Percentiles rank a stretch among this genome's conserved stretches.
These are phyloP conservation scores for Microcebus tavaratra DNA, from an alignment of 2,113 vertebrate genomes.

Conservation along the genomic window DNA sequence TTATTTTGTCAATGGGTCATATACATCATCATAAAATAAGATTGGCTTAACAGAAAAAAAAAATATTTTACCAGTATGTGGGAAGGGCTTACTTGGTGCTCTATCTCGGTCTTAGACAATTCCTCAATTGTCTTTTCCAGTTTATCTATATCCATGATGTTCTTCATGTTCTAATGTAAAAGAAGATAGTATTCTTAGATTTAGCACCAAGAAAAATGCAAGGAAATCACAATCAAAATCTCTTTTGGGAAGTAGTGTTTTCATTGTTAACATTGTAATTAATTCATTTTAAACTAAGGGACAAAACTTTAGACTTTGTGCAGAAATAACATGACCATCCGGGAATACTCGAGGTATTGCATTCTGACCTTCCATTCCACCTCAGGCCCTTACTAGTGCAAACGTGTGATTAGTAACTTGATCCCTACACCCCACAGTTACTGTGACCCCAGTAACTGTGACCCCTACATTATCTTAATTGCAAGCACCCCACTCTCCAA, in stretches of 20 bases:
- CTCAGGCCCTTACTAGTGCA: neutral
- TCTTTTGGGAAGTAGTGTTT: neutral
- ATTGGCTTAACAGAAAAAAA: neutral
- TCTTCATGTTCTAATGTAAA: constrained; percentile 89
- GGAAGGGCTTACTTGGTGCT: constrained; percentile 88
- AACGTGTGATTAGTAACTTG: neutral
- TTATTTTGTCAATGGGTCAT: neutral
- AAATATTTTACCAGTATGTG: constrained; percentile 23
- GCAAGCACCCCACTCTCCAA: neutral
- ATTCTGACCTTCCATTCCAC: neutral
- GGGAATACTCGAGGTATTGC: constrained; percentile 24
- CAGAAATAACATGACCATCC: constrained; percentile 14
- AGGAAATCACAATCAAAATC: neutral
- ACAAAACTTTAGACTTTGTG: neutral
- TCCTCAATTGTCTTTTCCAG: constrained; percentile 90
- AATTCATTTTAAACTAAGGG: neutral
- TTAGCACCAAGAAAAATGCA: neutral
- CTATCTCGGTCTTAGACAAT: constrained; percentile 85
- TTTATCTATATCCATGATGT: constrained; percentile 86
- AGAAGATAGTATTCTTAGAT: constrained; percentile 13
- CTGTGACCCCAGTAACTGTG: neutral
- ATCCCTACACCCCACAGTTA: too few relatives aligned
- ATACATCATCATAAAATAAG: neutral
- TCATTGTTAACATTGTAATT: neutral
- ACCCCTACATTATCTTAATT: too few relatives aligned